Evolutionary conservation across 1,140 invertebrate genomes (phyloP), one percentile per base, ranked within the genome.

Genomic region (Diorhabda sublineata): DNA sequence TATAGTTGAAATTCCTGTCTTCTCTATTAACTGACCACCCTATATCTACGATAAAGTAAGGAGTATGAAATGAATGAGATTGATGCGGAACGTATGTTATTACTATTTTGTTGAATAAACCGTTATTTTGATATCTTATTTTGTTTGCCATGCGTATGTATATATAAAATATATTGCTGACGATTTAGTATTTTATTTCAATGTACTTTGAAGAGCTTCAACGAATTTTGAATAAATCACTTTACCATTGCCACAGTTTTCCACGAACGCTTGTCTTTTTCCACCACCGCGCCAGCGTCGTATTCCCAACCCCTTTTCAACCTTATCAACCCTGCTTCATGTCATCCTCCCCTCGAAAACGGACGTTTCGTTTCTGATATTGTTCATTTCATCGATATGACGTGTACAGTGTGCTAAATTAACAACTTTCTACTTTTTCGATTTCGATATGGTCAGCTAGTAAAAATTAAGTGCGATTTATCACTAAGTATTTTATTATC

Each of bases 311-410:
- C 64, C 47, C 64, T 8, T 65, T 58, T 56, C 26, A 56, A 11
- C 41, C 56, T 7, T 42, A 43, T 56, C 47, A 44, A 65, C 64
- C 64, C 64, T 58, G 42, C 64, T 47, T 45, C 47, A 65, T 65
- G 64, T 65, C 64, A 65, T 56, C 64, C 42, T 41, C 47, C 64
- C 64, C 58, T 57, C 42, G 64, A 58, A 58, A 56, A 42, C 52
- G 56, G 44, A 41, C n/a, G 47, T 43, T 26, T 11, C 47, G 64
- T 44, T 44, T 44, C 44, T 45, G 3, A 52, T 4, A 42, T 11
- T 62, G 42, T 62, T 62, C 43, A 62, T 62, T 44, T 45, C 42
- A 11, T 4, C 8, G 42, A 62, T 45, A 44, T 11, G 42, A 44
- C 8, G n/a, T n/a, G 61, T 62, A 44, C 45, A 44, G 61, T 62